Base-by-base conservation (phyloP, 2,888 invertebrate species). In the Monoplex corrugatus region DNA sequence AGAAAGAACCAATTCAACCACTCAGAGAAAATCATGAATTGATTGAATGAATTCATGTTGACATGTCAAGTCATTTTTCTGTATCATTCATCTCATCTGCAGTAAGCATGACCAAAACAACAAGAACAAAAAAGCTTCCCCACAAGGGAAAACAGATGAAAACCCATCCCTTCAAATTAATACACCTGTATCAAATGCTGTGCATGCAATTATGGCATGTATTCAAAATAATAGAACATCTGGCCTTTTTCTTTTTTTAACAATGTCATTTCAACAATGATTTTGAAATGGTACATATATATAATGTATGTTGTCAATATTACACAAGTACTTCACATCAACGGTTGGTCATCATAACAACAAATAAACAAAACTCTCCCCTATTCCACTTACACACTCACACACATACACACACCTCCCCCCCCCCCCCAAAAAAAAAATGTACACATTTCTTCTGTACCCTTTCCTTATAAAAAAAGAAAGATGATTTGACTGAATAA, bases 271-370 rank as follows among this genome's bases (percentile, higher is more conserved):
- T 57, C 57, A 28, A 57, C 57, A 57, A 57, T 57, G 57, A 16
- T 57, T 16, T 57, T 28, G 28, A 57, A 28, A 23, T 16, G 57
- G 19, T 23, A 57, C 10, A 57, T 28, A 57, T 57, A n/a, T n/a
- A n/a, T n/a, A n/a, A n/a, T n/a, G n/a, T 8, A 23, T n/a, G 28
- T n/a, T 68, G 68, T 68, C 8, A n/a, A 23, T 68, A 68, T 6
- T 6, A 68, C 68, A 23, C 23, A 19, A 68, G n/a, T 68, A 23
- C 40, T 80, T 43, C 10, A 80, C 40, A 80, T 40, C 32, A 80
- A 80, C 78, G 43, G 16, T 80, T 80, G 78, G 78, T 80, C 78
- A 80, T 43, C 78, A 80, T 43, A 16, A 75, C 57, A 57, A 57
- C 28, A 28, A 5, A 57, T 10, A 57, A 28, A 57, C 19, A 28